Evolutionary conservation across 2,113 vertebrate genomes (phyloP), one percentile per base, ranked within the genome.

Genomic region (Ciconia maguari): DNA sequence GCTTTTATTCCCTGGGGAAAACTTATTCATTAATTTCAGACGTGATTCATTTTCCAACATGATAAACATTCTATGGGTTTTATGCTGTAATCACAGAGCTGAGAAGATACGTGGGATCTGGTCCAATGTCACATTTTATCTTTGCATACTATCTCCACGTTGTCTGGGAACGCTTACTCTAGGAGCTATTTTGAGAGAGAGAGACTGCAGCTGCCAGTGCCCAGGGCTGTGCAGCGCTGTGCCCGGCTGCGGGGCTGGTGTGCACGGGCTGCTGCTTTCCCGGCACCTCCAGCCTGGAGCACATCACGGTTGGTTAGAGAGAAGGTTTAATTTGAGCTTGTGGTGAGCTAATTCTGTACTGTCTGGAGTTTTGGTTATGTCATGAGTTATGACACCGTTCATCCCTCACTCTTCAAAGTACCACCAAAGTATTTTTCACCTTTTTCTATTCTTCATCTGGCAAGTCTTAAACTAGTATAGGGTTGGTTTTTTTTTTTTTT

Each of bases 21-120:
- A 48, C 20, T 42, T n/a, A 13, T 74, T 29, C 20, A 25, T 34
- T 70, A 38, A 74, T 80, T 92, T 77, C 34, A 90, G 71, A 62
- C 66, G 42, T 32, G 70, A 61, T 70, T 54, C 0, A 0, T 87
- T 87, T 94, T 79, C 68, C 42, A 62, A 7, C 0, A 0, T 57
- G 82, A 41, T 77, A 77, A 88, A 46, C 80, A 32, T 46, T 83
- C 79, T 36, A 1, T 78, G 64, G 72, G 66, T 36, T 88, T 93
- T 64, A 8, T 57, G 18, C 32, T 57, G 32, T 25, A 60, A 65
- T 81, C 77, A 60, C 52, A 68, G 81, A 72, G 72, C 77, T 82
- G 55, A 87, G 82, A 38, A 62, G 90, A 44, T 48, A 54, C 46
- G 55, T 80, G 88, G 85, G 90, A 77, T 75, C 92, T 36, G 16